Evolutionary conservation across 2,888 invertebrate genomes (phyloP), one percentile per base, ranked within the genome.

Genomic region (Dasysyrphus tricinctus): DNA sequence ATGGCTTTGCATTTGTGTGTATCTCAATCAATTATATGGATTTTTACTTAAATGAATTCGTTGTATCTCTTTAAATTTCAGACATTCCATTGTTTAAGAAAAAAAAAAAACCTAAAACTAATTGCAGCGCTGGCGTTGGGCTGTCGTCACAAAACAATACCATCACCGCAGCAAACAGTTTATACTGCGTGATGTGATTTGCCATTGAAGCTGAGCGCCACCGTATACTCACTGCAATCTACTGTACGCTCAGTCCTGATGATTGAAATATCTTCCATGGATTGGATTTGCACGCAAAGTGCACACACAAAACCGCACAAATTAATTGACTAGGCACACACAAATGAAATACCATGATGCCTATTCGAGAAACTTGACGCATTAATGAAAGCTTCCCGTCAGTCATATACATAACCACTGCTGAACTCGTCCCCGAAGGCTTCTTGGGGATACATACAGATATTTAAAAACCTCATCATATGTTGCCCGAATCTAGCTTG

Each of bases 331-430:
- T 77, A 74, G 77, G 63, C 80, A 77, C 51, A 77, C 67, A 80
- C 57, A 78, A 85, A 85, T 78, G 77, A 80, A 85, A 85, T 80
- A 78, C 85, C 85, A 19, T 42, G 77, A 76, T 80, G 84, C 69
- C 84, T 80, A 84, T 80, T 84, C 67, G 72, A 84, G 80, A 76
- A 77, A 74, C 80, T 85, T 85, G 80, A 80, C 73, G 85, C 80
- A 85, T 85, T 85, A 85, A 85, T 80, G 85, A 85, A 85, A 80
- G 72, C 70, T 63, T 74, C 72, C 74, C 56, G 59, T 42, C 29
- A 69, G 54, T 12, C 67, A 49, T 49, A 44, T 16, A 63, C 19
- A 32, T n/a, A 32, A 49, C 59, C 24, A 29, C 65, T 3, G 32
- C 49, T 34, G 7, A 24, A 47, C 6, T 67, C 67, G 37, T 39